Evolutionary conservation across 1,140 invertebrate species (phyloP), one percentile per base, ranked within the genome.

Genomic region (Nephila pilipes): DNA sequence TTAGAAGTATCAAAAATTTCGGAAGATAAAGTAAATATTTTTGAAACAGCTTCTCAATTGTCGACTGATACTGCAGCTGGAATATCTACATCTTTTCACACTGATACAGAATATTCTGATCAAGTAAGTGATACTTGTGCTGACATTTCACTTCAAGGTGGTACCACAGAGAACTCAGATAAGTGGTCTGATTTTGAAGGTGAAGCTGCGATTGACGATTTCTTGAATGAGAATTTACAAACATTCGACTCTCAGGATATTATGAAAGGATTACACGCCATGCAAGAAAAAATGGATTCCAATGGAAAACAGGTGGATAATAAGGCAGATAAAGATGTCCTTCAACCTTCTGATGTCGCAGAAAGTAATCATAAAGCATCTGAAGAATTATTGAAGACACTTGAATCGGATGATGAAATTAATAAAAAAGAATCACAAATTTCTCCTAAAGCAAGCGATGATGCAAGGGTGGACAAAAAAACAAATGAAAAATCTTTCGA

Each of bases 91-190:
- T 87, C 91, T 32, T 93, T 80, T 87, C 58, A 58, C 63, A 87
- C 91, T 46, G 89, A 91, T 63, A 22, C 58, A 6, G 36, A 85
- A 46, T 85, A 29, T 22, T 75, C 60, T 1, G 60, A 81, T 75
- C 91, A 87, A 87, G 32, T 60, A 38, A 93, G 92, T 83, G 92
- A 93, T 83, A 93, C 87, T 16, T 89, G 57, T 83, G 85, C 85
- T 25, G 92, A 93, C 54, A 93, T 93, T 60, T 93, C 92, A 10
- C 63, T 89, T 29, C 92, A 93, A 83, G 92, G 75, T 60, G 87
- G 36, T 14, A 83, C 80, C 14, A 93, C 92, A 0, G 92, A 93
- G 36, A 89, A 69, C 55, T 89, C 87, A 22, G 92, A 93, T 83
- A 88, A 38, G 20, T 87, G 38, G 85, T 93, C 91, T 46, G 91